Conservation (phyloP, 2,797 vertebrate species). For the Psittacula derbiana region DNA sequence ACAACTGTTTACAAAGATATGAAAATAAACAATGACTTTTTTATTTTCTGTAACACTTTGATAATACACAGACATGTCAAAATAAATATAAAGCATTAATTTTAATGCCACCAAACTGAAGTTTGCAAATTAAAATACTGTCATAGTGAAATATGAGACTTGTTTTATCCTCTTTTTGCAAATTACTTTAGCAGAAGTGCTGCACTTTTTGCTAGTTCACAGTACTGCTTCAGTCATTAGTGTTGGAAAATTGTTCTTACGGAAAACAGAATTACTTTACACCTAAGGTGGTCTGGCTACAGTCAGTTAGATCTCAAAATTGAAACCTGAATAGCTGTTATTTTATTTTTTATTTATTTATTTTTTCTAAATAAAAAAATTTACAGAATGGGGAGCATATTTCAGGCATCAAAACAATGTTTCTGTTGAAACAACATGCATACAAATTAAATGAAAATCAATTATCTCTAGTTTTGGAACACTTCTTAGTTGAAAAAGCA, state of each 20-base stretch:
- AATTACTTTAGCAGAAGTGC: not conserved
- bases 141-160: not conserved
- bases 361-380: not conserved
- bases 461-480: not conserved
- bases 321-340: not conserved
- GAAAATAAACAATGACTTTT: not conserved
- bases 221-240: not conserved
- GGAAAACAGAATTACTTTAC: not conserved
- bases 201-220: not conserved
- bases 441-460: not conserved
- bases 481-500: not conserved
- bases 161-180: not conserved
- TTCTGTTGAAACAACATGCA: not conserved
- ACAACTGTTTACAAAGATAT: not conserved
- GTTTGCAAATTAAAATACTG: not conserved
- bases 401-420: not conserved
- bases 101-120: not conserved
- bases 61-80: not conserved
- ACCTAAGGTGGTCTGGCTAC: not conserved
- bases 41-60: not conserved
- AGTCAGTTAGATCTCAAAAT: not conserved
- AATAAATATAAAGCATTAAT: not conserved
- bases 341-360: not conserved
- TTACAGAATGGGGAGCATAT: rapidly evolving
- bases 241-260: not conserved